phyloP scores from a whole-genome alignment of 2,113 vertebrate genomes.

The Cyrtonyx montezumae region DNA sequence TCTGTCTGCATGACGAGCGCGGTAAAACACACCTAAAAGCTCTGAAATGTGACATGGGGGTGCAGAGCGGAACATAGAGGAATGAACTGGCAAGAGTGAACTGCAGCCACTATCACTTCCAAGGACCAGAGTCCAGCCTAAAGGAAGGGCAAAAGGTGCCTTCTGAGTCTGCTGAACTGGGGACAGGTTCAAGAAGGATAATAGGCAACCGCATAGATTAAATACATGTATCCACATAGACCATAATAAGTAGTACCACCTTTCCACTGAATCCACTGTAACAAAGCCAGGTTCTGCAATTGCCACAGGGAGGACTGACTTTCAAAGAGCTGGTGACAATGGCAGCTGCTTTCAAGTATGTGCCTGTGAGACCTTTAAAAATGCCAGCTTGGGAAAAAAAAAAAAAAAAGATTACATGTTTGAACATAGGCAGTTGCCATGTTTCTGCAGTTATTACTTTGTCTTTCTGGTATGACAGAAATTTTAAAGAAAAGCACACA shows the following conservation, averaged over 20 bases:
- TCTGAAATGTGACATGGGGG: background rate
- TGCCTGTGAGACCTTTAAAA: constrained; percentile 31
- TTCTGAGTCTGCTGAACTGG: background rate
- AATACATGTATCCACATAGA: background rate
- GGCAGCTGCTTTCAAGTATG: constrained; percentile 52
- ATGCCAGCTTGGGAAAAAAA: background rate
- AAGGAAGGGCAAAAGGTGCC: background rate
- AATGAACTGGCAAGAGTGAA: background rate
- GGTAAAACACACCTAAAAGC: background rate
- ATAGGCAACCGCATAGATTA: background rate
- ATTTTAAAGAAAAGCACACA: background rate
- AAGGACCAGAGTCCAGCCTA: rapidly evolving
- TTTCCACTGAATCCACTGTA: background rate
- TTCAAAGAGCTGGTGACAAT: constrained; percentile 45
- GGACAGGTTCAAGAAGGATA: background rate
- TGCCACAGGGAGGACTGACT: constrained; percentile 42
- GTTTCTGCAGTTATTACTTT: constrained; percentile 28
- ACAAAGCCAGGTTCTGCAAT: constrained; percentile 50
- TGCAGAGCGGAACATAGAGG: background rate
- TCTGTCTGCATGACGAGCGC: background rate
- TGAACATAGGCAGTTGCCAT: constrained; percentile 8
- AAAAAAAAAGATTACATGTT: constrained; percentile 3
- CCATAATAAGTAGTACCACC: background rate
- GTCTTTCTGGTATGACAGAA: constrained; percentile 12
- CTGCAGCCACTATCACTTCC: background rate